Conservation (phyloP, 2,888 invertebrate species). For the Hydropsyche betteni region DNA sequence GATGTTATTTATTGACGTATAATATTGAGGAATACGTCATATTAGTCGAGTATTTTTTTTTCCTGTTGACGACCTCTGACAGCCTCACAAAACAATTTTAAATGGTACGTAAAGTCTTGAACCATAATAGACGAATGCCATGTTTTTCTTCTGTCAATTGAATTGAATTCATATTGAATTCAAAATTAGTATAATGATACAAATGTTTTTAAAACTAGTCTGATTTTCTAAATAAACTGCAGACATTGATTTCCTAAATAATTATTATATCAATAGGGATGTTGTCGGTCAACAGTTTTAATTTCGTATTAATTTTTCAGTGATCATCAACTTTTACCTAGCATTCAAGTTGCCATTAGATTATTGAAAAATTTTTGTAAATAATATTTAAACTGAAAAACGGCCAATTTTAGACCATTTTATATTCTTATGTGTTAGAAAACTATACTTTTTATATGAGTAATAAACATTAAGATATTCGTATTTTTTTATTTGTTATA, state of each 20-base stretch:
- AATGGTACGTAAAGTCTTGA: background rate
- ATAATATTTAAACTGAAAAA: too few species aligned
- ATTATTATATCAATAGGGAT: background rate
- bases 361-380: conserved; percentile 46
- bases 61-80: conserved; percentile 17
- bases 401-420: too few species aligned
- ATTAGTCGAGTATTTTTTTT: conserved; percentile 9
- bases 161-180: conserved; percentile 33
- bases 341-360: conserved; percentile 43
- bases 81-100: conserved; percentile 17
- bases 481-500: conserved; percentile 9
- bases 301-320: conserved; percentile 3
- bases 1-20: background rate
- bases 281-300: background rate
- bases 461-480: background rate
- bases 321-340: conserved; percentile 41
- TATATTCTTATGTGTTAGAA: too few species aligned
- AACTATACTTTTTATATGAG: too few species aligned
- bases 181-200: too few species aligned
- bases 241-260: conserved; percentile 7
- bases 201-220: conserved; percentile 11
- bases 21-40: background rate
- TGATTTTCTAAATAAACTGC: background rate
- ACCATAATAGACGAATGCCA: background rate
- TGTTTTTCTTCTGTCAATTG: background rate